phyloP scores from a whole-genome alignment of 1,140 invertebrate genomes.

The Drosophila bocqueti region DNA sequence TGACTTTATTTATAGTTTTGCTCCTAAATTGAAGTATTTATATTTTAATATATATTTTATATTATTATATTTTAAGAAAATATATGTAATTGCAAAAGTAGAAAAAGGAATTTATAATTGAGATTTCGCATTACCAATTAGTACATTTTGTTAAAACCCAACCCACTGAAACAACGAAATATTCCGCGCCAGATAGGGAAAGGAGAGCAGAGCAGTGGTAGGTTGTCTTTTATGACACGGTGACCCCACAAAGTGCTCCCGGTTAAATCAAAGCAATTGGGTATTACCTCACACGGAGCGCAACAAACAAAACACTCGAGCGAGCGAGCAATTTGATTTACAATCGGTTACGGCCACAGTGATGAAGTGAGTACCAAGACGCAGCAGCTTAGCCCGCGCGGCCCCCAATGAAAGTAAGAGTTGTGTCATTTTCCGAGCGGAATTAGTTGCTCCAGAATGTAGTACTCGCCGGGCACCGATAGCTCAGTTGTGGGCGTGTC shows the following conservation, averaged over 20 bases:
- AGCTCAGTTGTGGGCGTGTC: slow-evolving; percentile 23
- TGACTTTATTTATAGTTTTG: no score
- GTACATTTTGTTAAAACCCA: no score
- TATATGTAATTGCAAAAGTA: background rate
- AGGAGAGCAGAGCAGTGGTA: slow-evolving; percentile 10
- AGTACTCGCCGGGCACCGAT: slow-evolving; percentile 3
- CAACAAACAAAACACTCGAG: slow-evolving; percentile 18
- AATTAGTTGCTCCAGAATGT: slow-evolving; percentile 39
- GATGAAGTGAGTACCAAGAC: slow-evolving; percentile 33
- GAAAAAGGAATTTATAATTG: background rate
- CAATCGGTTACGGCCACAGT: slow-evolving; percentile 40
- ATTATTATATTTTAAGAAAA: no score
- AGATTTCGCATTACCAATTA: background rate
- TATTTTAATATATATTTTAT: no score
- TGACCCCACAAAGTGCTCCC: slow-evolving; percentile 44
- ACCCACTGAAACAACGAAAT: background rate
- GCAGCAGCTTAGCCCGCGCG: background rate
- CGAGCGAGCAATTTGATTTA: slow-evolving; percentile 49
- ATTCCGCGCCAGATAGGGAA: background rate
- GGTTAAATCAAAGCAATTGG: slow-evolving; percentile 46
- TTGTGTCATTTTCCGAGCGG: slow-evolving; percentile 20
- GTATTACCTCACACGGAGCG: slow-evolving; percentile 45
- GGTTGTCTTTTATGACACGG: slow-evolving; percentile 26
- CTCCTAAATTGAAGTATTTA: no score
- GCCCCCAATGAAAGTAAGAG: slow-evolving; percentile 36